Conservation (phyloP, 2,797 vertebrate species). For the Diplodus sargus region DNA sequence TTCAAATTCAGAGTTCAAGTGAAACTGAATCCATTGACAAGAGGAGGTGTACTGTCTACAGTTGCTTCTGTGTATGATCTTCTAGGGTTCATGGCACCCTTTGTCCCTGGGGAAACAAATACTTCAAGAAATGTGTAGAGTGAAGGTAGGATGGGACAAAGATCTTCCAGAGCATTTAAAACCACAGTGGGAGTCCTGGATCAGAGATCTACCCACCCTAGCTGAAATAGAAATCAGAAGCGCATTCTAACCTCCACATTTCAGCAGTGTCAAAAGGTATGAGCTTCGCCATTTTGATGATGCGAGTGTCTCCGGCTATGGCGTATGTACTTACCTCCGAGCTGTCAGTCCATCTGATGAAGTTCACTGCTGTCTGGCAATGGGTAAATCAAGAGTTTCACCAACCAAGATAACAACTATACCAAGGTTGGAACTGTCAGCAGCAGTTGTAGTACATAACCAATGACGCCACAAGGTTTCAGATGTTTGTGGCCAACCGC, state of each 20-base stretch:
- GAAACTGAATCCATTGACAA: not conserved
- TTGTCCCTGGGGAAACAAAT: not conserved
- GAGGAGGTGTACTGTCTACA: not conserved
- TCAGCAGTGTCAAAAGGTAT: not conserved
- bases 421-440: not conserved
- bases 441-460: not conserved
- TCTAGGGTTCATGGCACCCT: not conserved
- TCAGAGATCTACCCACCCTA: not conserved
- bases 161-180: not conserved
- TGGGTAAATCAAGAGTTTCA: not conserved
- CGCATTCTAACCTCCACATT: not conserved
- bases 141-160: not conserved
- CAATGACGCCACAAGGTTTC: slow-evolving; percentile 7
- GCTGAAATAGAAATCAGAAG: not conserved
- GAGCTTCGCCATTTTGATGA: not conserved
- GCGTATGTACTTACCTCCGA: not conserved
- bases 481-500: slow-evolving; percentile 22
- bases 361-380: not conserved
- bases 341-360: not conserved
- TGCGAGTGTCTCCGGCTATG: not conserved
- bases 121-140: not conserved
- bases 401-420: not conserved
- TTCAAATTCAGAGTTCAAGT: not conserved
- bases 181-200: not conserved
- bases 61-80: not conserved